Evolutionary conservation across 2,113 vertebrate species (phyloP).

Genomic region (Rhinolophus ferrumequinum): DNA sequence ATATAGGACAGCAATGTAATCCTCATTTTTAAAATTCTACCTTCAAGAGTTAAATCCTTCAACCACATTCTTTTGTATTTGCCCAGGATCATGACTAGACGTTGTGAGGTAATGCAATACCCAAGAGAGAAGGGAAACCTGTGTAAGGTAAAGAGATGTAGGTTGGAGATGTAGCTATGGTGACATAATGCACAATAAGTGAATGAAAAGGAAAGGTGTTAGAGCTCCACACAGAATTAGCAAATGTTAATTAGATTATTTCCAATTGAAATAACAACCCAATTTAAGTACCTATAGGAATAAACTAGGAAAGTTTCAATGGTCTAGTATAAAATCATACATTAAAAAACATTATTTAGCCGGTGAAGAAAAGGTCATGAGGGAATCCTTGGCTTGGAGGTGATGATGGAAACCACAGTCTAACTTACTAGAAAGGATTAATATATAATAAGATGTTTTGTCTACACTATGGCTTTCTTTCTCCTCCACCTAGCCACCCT

Average conservation of each 20-base stretch:
- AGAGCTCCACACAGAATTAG: background rate
- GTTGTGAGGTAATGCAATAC: background rate
- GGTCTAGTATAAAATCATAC: background rate
- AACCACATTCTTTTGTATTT: background rate
- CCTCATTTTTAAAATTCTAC: background rate
- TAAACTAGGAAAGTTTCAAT: background rate
- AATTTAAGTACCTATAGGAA: background rate
- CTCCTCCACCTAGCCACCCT: background rate
- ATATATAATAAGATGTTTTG: background rate
- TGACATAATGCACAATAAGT: background rate
- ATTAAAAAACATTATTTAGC: background rate
- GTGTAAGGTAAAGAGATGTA: background rate
- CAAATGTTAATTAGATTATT: conserved; percentile 29
- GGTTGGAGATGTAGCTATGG: background rate
- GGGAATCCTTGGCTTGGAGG: background rate
- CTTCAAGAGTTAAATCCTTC: background rate
- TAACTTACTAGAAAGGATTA: background rate
- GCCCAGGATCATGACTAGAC: background rate
- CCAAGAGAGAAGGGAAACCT: background rate
- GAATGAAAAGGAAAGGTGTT: background rate
- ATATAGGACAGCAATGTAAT: background rate
- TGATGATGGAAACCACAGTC: background rate
- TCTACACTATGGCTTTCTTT: background rate
- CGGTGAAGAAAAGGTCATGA: background rate
- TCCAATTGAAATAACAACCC: background rate